phyloP scores from a whole-genome alignment of 2,797 vertebrate genomes.

The Myotis pilosus region DNA sequence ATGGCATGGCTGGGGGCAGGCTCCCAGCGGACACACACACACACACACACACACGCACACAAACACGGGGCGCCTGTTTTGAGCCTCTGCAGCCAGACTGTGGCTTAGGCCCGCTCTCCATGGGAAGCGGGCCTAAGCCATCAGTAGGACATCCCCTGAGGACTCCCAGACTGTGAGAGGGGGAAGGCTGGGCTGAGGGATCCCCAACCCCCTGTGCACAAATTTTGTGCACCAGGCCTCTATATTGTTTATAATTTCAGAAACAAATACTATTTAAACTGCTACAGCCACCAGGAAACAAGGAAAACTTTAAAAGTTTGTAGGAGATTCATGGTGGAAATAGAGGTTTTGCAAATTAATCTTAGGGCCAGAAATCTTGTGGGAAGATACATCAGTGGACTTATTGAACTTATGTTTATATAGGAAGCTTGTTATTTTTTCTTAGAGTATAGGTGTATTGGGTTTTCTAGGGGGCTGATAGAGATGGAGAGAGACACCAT shows the following conservation, averaged over 20 bases:
- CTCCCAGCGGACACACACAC: too few species aligned
- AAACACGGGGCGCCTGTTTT: too few species aligned
- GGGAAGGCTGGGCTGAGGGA: too few species aligned
- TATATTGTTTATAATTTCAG: constrained; percentile 22
- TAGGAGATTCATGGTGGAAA: not conserved
- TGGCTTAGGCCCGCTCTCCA: too few species aligned
- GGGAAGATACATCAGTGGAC: not conserved
- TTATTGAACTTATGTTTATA: not conserved
- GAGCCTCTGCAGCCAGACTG: too few species aligned
- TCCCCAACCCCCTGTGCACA: too few species aligned
- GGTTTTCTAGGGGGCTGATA: not conserved
- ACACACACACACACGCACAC: too few species aligned
- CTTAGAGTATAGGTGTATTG: not conserved
- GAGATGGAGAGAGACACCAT: not conserved
- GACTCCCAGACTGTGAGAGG: too few species aligned
- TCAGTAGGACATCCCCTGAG: too few species aligned
- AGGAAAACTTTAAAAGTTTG: not conserved
- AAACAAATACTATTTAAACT: not conserved
- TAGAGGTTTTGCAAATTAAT: not conserved
- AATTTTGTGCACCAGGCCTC: too few species aligned
- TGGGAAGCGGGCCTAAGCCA: too few species aligned
- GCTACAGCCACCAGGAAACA: not conserved
- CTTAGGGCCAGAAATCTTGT: not conserved
- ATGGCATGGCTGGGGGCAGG: too few species aligned
- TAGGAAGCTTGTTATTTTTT: not conserved